A percentile compares a stretch with the other conserved stretches of the same genome.
Conservation (phyloP, 2,797 vertebrate species). For the Dromococcyx pavoninus region DNA sequence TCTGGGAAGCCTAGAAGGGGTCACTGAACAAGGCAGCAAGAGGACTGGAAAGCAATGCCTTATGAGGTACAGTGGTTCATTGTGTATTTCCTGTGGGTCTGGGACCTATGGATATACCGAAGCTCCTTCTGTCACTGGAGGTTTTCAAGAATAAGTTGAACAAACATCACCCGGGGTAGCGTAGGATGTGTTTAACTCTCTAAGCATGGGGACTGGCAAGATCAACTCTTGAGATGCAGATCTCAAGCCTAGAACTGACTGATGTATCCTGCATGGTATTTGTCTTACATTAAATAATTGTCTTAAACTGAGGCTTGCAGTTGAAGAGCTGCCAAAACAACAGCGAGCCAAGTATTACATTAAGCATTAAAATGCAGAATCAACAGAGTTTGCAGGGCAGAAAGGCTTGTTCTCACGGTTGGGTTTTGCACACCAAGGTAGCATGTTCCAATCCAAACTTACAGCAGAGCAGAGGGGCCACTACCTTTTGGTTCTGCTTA, state of each 20-base stretch:
- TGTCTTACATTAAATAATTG: background rate
- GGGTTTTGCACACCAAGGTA: background rate
- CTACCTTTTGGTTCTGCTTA: background rate
- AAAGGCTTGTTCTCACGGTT: background rate
- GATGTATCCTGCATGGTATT: background rate
- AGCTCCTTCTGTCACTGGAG: background rate
- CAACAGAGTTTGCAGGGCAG: background rate
- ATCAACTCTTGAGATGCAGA: background rate
- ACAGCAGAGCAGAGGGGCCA: background rate
- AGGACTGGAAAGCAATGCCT: background rate
- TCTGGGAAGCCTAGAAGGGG: background rate
- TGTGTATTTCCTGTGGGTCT: background rate
- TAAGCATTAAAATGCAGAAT: background rate
- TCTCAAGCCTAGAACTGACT: background rate
- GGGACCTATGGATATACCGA: background rate
- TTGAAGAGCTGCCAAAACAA: slow-evolving; percentile 7
- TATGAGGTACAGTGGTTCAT: background rate
- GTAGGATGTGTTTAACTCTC: background rate
- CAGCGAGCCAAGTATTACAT: slow-evolving; percentile 20
- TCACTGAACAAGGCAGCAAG: background rate
- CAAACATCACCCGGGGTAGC: background rate
- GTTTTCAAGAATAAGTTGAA: background rate
- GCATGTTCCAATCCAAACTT: background rate
- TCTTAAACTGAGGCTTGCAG: slow-evolving; percentile 15
- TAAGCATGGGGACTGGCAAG: background rate